Conservation (phyloP, 2,797 vertebrate genomes). For the Gallinago solitaria region DNA sequence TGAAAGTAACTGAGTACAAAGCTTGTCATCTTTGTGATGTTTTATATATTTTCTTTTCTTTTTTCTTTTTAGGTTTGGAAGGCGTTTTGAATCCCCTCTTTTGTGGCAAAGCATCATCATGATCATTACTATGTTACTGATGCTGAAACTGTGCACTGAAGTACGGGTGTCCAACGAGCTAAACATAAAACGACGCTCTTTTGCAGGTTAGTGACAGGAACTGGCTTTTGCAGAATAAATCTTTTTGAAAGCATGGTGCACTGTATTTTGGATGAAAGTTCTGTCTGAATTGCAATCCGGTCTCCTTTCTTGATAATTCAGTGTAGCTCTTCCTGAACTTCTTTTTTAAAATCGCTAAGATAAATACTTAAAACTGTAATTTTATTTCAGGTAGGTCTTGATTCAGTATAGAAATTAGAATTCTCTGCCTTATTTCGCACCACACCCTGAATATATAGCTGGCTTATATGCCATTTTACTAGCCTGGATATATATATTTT, state of each 20-base stretch:
- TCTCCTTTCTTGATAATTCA: not conserved
- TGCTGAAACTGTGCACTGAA: constrained; percentile 93
- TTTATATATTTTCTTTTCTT: not conserved
- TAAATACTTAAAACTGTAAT: not conserved
- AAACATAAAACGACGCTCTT: constrained; percentile 86
- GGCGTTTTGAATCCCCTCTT: constrained; percentile 90
- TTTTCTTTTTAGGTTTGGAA: constrained; percentile 84
- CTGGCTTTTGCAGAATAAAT: not conserved
- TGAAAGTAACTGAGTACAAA: not conserved
- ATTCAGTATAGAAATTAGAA: not conserved
- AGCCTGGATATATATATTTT: not conserved
- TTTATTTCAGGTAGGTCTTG: not conserved
- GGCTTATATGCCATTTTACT: not conserved
- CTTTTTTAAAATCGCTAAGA: not conserved
- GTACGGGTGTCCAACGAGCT: constrained; percentile 88
- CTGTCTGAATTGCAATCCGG: not conserved
- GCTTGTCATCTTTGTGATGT: not conserved
- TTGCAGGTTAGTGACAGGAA: constrained; percentile 86
- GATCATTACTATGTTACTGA: constrained; percentile 93
- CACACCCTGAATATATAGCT: not conserved
- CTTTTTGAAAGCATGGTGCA: not conserved
- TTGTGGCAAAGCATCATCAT: constrained; percentile 96
- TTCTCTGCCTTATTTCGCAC: not conserved
- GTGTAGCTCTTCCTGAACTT: not conserved
- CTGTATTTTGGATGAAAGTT: not conserved